Base-by-base conservation (phyloP, 2,888 invertebrate genomes). In the Monochamus alternatus region DNA sequence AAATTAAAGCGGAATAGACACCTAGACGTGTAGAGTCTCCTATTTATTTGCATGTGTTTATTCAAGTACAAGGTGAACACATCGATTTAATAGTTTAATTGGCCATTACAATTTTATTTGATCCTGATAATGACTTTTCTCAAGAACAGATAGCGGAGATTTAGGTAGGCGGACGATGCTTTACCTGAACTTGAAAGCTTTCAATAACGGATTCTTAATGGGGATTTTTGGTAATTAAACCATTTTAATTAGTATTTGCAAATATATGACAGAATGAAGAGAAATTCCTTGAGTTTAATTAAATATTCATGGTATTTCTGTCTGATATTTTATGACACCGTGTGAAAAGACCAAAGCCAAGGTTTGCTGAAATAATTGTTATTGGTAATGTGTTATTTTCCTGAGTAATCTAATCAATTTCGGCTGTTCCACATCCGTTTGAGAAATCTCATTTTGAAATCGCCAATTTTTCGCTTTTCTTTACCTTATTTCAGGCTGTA, bases 21-120 rank as follows among this genome's bases (percentile, higher is more conserved):
- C 47, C 9, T 47, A 7, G 12, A 12, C 12, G 38, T 38, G 38
- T 38, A 38, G 47, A 8, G 55, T 22, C 55, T 55, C n/a, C 14
- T 55, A 14, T n/a, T 55, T 55, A 14, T n/a, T 55, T 22, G 55
- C 47, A 47, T 55, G n/a, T 55, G 55, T 55, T 14, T 55, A n/a
- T n/a, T 55, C 55, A 55, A 55, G 55, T 55, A 55, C 55, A 55
- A 55, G 55, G 55, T 14, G 55, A 55, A n/a, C n/a, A 55, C 10
- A 55, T 4, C 10, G 55, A 55, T 14, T 55, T 47, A 5, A 12
- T 12, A 12, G 47, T 12, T 12, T 47, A 47, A 47, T 47, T 12
- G 47, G 8, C 47, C 12, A 12, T 47, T 47, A 38, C 12, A 47
- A 8, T 47, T 47, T 47, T 47, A 47, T 47, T 47, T 12, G 9